Evolutionary conservation across 2,888 invertebrate species (phyloP).

Genomic region (Lasioglossum zephyrum): DNA sequence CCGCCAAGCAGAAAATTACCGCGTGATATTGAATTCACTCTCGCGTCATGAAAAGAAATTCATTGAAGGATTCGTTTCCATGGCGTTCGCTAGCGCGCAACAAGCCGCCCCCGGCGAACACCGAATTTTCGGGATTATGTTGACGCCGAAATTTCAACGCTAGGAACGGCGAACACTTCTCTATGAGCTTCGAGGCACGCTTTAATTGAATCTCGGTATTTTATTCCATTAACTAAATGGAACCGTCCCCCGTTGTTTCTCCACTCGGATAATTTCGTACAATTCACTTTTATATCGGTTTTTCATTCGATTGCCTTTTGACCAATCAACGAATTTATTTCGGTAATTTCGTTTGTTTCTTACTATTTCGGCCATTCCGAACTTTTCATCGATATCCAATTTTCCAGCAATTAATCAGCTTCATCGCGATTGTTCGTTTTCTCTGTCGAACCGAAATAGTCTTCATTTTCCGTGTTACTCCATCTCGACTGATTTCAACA

Average conservation of each 20-base stretch:
- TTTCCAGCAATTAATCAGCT: not conserved
- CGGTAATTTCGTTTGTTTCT: not conserved
- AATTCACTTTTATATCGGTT: not conserved
- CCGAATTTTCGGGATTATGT: not conserved
- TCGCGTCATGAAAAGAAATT: conserved; percentile 8
- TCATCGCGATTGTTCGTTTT: not conserved
- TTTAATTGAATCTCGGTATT: not conserved
- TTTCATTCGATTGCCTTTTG: not conserved
- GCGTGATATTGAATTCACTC: conserved; percentile 38
- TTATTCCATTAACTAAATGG: not conserved
- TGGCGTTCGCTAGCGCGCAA: not conserved
- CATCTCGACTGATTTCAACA: not conserved
- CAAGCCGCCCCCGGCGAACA: not conserved
- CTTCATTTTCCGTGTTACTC: not conserved
- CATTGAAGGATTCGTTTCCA: not conserved
- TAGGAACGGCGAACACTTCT: not conserved
- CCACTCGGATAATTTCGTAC: not conserved
- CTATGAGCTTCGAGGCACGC: not conserved
- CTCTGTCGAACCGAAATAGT: not conserved
- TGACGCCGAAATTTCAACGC: not conserved
- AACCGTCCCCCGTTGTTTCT: not conserved
- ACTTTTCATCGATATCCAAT: not conserved
- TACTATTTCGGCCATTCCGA: not conserved
- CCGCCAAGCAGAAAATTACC: conserved; percentile 32
- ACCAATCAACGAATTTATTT: not conserved